Evolutionary conservation across 30 jellyfish, hydroid and myxozoan genomes (phyloP).

Genomic region (Hydractinia echinata): DNA sequence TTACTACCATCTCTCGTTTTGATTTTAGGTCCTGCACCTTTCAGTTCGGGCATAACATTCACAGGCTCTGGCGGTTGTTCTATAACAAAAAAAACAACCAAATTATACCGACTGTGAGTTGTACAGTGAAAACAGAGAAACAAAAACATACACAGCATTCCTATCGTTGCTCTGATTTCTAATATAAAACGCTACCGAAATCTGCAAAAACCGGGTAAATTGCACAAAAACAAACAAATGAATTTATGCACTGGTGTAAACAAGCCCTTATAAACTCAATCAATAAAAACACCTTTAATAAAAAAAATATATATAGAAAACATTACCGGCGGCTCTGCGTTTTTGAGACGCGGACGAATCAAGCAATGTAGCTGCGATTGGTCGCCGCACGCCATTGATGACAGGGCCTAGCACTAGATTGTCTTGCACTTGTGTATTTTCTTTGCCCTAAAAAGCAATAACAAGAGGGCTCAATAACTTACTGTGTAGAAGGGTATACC

Average conservation of each 20-base stretch:
- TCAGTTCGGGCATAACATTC: background rate
- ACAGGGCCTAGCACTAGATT: constrained; percentile 59
- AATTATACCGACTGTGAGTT: too few relatives aligned
- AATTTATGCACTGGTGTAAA: too few relatives aligned
- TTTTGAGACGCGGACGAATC: background rate
- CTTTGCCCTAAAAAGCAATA: constrained; percentile 59
- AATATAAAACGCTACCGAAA: too few relatives aligned
- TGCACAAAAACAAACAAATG: too few relatives aligned
- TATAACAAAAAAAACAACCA: too few relatives aligned
- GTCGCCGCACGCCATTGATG: constrained; percentile 87
- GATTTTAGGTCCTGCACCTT: constrained; percentile 84
- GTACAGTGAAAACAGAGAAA: too few relatives aligned
- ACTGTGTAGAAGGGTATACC: too few relatives aligned
- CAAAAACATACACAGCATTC: too few relatives aligned
- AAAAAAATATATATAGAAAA: background rate
- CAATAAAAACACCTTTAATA: background rate
- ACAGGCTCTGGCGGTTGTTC: too few relatives aligned
- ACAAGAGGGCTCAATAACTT: too few relatives aligned
- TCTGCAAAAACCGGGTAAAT: too few relatives aligned
- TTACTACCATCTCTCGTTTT: constrained; percentile 67
- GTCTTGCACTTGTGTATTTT: constrained; percentile 57
- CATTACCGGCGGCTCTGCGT: background rate
- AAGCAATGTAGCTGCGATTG: constrained; percentile 17
- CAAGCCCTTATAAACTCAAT: background rate
- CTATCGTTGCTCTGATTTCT: too few relatives aligned